Conservation (phyloP, 2,888 invertebrate genomes). For the Chelonus formosanus region DNA sequence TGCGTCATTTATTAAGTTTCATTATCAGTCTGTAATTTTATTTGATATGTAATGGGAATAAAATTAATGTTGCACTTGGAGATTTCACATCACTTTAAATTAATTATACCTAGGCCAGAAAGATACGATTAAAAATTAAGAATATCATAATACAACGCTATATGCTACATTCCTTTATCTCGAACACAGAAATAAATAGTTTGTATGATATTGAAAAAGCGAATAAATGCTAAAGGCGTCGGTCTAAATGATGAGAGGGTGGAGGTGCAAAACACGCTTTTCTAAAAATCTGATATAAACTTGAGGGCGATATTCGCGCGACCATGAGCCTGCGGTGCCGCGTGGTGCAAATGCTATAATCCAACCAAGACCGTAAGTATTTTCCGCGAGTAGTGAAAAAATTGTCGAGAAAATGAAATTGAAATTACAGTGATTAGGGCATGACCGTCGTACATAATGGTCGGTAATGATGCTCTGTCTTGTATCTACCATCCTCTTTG, state of each 20-base stretch:
- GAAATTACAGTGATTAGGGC: constrained; percentile 56
- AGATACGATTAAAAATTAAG: no score
- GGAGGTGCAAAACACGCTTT: constrained; percentile 34
- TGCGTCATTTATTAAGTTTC: constrained; percentile 12
- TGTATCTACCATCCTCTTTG: constrained; percentile 29
- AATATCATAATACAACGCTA: no score
- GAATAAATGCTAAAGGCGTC: constrained; percentile 30
- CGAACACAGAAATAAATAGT: not conserved
- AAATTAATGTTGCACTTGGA: not conserved
- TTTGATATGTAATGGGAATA: not conserved
- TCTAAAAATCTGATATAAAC: constrained; percentile 23
- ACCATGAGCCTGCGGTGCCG: constrained; percentile 43
- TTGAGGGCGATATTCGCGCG: constrained; percentile 24
- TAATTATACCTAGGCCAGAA: no score
- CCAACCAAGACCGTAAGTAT: constrained; percentile 31
- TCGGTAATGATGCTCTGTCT: constrained; percentile 49
- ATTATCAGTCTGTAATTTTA: constrained; percentile 6
- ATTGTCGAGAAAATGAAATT: constrained; percentile 56
- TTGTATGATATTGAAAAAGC: constrained; percentile 28
- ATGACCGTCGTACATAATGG: constrained; percentile 49
- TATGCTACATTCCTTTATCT: no score
- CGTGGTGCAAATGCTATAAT: constrained; percentile 36
- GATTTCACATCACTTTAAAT: no score
- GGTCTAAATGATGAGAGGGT: constrained; percentile 32
- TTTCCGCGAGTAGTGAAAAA: constrained; percentile 32